Evolutionary conservation across 2,888 invertebrate genomes (phyloP).

Genomic region (Lacanobia oleracea): DNA sequence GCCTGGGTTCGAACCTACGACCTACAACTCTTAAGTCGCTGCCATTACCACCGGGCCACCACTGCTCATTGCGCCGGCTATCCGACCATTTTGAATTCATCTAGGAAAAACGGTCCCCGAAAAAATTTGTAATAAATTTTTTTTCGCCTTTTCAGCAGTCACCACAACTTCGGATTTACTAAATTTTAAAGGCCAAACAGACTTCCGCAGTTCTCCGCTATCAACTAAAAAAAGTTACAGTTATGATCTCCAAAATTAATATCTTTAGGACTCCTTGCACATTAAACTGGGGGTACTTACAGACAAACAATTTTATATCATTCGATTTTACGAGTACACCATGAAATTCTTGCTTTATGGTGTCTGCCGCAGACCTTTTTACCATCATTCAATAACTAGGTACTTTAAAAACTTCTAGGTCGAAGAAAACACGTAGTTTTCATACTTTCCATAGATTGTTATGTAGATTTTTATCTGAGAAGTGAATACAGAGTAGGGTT

Average conservation of each 20-base stretch:
- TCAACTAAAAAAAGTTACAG: constrained; percentile 16
- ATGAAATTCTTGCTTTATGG: constrained; percentile 54
- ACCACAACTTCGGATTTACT: not conserved
- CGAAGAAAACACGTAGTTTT: constrained; percentile 12
- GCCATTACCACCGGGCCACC: too few species aligned
- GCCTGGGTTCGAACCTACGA: too few species aligned
- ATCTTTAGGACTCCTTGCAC: constrained; percentile 12
- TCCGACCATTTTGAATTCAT: too few species aligned
- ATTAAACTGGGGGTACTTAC: constrained; percentile 34
- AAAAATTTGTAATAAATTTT: too few species aligned
- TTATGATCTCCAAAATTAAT: constrained; percentile 18
- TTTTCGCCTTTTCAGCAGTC: not conserved
- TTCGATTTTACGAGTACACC: constrained; percentile 47
- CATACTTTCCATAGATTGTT: constrained; percentile 2
- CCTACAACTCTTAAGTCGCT: too few species aligned
- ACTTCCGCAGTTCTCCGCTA: not conserved
- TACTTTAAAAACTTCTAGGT: constrained; percentile 30
- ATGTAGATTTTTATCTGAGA: not conserved
- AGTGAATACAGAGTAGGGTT: not conserved
- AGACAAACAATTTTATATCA: constrained; percentile 60
- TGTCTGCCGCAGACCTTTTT: constrained; percentile 48
- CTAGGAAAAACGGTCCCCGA: too few species aligned
- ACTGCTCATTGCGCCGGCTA: too few species aligned
- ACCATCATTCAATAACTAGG: constrained; percentile 38
- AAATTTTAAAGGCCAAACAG: not conserved